These are phyloP conservation scores for Maniola jurtina DNA, from an alignment of 1,140 invertebrate genomes.

Conservation along the genomic window DNA sequence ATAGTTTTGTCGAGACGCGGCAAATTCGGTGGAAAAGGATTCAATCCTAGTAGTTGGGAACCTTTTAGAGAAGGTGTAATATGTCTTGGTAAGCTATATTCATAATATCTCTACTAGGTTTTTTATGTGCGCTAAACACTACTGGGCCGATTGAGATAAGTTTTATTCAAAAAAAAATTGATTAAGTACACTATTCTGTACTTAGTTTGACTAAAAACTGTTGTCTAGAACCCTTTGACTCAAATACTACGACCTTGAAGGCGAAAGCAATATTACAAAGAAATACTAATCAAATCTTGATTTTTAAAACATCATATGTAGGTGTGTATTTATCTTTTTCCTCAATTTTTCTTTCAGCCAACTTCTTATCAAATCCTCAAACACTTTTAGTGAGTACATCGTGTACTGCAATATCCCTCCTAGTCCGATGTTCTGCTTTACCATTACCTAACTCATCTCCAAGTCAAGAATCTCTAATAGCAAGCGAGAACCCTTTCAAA, in stretches of 20 bases:
- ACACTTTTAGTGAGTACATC: slow-evolving; percentile 81
- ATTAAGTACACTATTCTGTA: no score
- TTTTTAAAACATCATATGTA: no score
- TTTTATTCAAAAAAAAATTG: no score
- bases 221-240: no score
- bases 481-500: slow-evolving; percentile 57
- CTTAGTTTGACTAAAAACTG: no score
- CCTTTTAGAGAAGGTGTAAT: slow-evolving; percentile 79
- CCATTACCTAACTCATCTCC: slow-evolving; percentile 77
- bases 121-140: no score
- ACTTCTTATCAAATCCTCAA: slow-evolving; percentile 80
- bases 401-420: slow-evolving; percentile 83
- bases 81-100: slow-evolving; percentile 77
- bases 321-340: no score
- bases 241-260: no score
- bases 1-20: slow-evolving; percentile 74
- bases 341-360: slow-evolving; percentile 66
- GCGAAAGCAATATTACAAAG: no score
- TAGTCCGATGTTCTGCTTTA: slow-evolving; percentile 83
- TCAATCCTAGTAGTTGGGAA: slow-evolving; percentile 74
- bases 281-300: no score
- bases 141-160: no score
- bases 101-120: neutral
- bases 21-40: slow-evolving; percentile 67
- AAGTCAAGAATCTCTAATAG: slow-evolving; percentile 62